These are phyloP conservation scores for Fissipunctia ypsillon DNA, from an alignment of 2,888 invertebrate species.

Conservation along the genomic window DNA sequence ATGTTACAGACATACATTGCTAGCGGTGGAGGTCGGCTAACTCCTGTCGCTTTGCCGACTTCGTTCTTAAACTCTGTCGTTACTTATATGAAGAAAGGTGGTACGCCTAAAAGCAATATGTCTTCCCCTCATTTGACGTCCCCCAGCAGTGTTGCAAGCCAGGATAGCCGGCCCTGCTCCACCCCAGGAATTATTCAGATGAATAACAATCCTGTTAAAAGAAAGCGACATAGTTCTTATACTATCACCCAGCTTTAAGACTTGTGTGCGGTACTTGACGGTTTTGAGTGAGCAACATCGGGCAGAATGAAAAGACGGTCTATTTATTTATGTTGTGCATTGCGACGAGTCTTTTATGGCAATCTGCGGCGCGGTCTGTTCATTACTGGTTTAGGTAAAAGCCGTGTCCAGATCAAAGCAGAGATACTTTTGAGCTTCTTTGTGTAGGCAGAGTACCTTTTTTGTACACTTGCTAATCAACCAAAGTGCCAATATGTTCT, in stretches of 20 bases:
- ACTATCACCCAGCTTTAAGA: slow-evolving; percentile 83
- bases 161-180: slow-evolving; percentile 72
- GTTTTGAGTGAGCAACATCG: neutral
- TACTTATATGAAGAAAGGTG: slow-evolving; percentile 84
- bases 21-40: slow-evolving; percentile 78
- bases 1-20: slow-evolving; percentile 87
- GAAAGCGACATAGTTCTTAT: slow-evolving; percentile 80
- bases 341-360: neutral
- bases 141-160: slow-evolving; percentile 80
- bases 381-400: neutral
- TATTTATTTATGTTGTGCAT: neutral
- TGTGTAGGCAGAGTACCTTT: neutral
- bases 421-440: neutral
- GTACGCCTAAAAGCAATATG: slow-evolving; percentile 74
- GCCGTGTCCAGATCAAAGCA: neutral
- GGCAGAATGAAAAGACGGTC: slow-evolving; percentile 1
- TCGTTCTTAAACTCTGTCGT: slow-evolving; percentile 83
- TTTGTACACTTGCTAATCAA: neutral
- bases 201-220: slow-evolving; percentile 77
- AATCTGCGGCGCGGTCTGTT: neutral
- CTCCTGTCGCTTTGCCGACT: slow-evolving; percentile 81
- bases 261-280: slow-evolving; percentile 1
- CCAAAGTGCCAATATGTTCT: neutral
- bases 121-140: slow-evolving; percentile 84
- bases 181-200: slow-evolving; percentile 74